phyloP scores from a whole-genome alignment of 2,797 vertebrate genomes.

The Rhincodon typus region DNA sequence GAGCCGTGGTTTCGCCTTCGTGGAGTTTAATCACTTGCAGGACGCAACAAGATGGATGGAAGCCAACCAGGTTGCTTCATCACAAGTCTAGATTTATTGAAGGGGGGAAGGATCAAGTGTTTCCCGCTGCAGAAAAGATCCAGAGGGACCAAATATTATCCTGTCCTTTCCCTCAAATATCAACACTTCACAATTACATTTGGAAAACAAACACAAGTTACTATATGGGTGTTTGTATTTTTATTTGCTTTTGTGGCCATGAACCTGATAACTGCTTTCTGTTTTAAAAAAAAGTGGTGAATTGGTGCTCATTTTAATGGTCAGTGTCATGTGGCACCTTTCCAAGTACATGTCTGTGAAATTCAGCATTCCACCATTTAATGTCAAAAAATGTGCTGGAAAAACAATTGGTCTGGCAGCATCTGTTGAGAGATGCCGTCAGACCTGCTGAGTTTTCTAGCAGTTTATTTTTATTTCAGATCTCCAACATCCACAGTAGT shows the following conservation, averaged over 20 bases:
- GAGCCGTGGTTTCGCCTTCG: slow-evolving; percentile 99
- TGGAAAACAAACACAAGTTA: slow-evolving; percentile 6
- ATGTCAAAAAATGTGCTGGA: too few relatives aligned
- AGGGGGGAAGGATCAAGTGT: slow-evolving; percentile 29
- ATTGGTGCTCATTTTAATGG: not conserved
- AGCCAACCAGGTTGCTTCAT: slow-evolving; percentile 99
- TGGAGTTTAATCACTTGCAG: slow-evolving; percentile 99
- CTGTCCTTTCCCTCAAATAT: slow-evolving; percentile 23
- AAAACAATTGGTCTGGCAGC: too few relatives aligned
- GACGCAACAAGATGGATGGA: slow-evolving; percentile 99
- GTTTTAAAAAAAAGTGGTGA: not conserved
- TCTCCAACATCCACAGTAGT: too few relatives aligned
- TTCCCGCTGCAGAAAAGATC: slow-evolving; percentile 25
- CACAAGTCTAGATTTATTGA: slow-evolving; percentile 34
- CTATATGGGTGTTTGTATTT: slow-evolving; percentile 10
- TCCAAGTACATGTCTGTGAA: not conserved
- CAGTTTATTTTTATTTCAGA: too few relatives aligned
- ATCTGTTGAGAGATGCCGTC: too few relatives aligned
- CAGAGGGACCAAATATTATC: slow-evolving; percentile 6
- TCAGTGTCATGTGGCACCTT: not conserved
- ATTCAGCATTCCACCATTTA: not conserved
- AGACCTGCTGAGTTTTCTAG: too few relatives aligned
- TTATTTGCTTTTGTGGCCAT: slow-evolving; percentile 22
- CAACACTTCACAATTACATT: not conserved
- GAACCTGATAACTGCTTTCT: not conserved